These are phyloP conservation scores for Eptatretus burgeri DNA, from an alignment of 2,113 vertebrate genomes.

Conservation along the genomic window DNA sequence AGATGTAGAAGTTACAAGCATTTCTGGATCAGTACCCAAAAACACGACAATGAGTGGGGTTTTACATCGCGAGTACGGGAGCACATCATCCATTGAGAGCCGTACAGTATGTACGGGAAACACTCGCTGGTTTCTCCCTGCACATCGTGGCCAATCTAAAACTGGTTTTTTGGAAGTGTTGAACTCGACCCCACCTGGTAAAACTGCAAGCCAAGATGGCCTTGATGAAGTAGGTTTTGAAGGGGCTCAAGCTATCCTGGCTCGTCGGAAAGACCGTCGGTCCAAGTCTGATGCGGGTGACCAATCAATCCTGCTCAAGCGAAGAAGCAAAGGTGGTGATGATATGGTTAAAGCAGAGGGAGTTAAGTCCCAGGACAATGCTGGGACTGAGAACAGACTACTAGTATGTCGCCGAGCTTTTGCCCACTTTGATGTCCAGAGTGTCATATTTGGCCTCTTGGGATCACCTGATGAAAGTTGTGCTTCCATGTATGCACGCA, in stretches of 20 bases:
- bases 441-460: constrained; percentile 34
- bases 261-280: constrained; percentile 15
- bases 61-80: constrained; percentile 64
- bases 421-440: constrained; percentile 57
- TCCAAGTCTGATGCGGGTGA: constrained; percentile 26
- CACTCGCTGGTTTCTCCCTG: too few relatives aligned
- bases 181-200: too few relatives aligned
- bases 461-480: constrained; percentile 18
- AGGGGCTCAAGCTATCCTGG: background rate
- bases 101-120: constrained; percentile 11
- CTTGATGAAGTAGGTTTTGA: background rate
- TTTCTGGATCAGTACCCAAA: constrained; percentile 21
- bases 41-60: constrained; percentile 83
- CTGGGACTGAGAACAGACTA: constrained; percentile 11
- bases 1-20: constrained; percentile 41
- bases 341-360: constrained; percentile 14
- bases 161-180: too few relatives aligned
- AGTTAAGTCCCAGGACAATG: constrained; percentile 14
- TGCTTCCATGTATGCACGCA: constrained; percentile 18
- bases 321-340: constrained; percentile 25
- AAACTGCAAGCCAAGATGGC: background rate
- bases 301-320: constrained; percentile 46
- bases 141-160: too few relatives aligned
- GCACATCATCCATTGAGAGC: constrained; percentile 69
- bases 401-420: constrained; percentile 56